Base-by-base conservation (phyloP, 1,140 invertebrate species). In the Proales similis region DNA sequence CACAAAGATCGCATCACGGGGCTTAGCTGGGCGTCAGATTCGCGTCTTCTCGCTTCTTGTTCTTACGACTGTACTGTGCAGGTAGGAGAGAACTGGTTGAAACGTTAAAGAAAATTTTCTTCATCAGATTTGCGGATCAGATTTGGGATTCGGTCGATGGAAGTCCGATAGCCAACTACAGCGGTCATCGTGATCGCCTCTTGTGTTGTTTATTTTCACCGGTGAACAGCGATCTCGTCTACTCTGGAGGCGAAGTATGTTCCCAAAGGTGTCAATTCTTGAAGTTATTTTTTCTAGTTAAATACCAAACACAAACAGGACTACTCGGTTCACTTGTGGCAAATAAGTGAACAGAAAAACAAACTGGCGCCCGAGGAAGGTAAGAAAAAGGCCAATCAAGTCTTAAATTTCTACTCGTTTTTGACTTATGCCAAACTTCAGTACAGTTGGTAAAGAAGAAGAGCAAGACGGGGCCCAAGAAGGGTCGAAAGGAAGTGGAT, bases 51-150 rank as follows among this genome's bases (percentile, higher is more conserved):
- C 7, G 51, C 51, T 57, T 42, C 36, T 36, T 57, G 51, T 42
- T 57, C 51, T 20, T 57, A 57, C 32, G 51, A 57, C 45, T 57
- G 36, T 1, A 57, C 51, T 22, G 51, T 57, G 9, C 51, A 57
- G 29, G 49, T 53, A 49, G 32, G 7, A 20, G 32, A 48, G 32
- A 12, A 3, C 29, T 47, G 4, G 29, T 26, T 22, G 11, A 30
- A n/a, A 24, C 33, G 14, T 48, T 48, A 12, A n/a, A n/a, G n/a
- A n/a, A n/a, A n/a, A n/a, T n/a, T n/a, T n/a, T n/a, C n/a, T n/a
- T n/a, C n/a, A n/a, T n/a, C n/a, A n/a, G n/a, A n/a, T n/a, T n/a
- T n/a, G n/a, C n/a, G n/a, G n/a, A n/a, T n/a, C n/a, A 49, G 48
- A 53, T 53, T 26, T 57, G 51, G 51, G 32, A 57, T 43, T n/a